A percentile compares a stretch with the other conserved stretches of the same genome.
Conservation (phyloP, 2,888 invertebrate species). For the Bombyx huttoni region DNA sequence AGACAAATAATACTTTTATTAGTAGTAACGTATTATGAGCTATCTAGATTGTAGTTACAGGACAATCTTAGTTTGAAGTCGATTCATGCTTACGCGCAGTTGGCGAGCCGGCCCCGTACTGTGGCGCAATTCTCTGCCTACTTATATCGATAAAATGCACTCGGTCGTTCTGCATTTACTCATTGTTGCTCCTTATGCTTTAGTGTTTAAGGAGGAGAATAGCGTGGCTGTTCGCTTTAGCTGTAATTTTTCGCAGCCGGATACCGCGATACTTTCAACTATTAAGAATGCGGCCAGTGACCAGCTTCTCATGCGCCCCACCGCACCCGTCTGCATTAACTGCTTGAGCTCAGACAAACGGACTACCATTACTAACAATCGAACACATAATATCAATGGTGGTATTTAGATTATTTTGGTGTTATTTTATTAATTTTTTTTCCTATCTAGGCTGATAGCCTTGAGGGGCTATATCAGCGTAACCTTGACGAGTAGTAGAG, state of each 20-base stretch:
- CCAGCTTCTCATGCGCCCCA: conserved; percentile 46
- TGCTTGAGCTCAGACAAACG: not conserved
- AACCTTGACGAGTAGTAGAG: too few species aligned
- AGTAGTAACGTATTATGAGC: conserved; percentile 6
- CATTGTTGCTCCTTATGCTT: conserved; percentile 11
- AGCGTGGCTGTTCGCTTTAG: conserved; percentile 21
- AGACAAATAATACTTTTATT: not conserved
- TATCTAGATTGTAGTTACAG: conserved; percentile 20
- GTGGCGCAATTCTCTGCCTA: conserved; percentile 17
- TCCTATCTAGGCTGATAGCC: too few species aligned
- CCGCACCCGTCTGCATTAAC: conserved; percentile 12
- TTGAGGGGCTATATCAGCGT: too few species aligned
- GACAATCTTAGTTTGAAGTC: conserved; percentile 13
- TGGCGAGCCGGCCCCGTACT: conserved; percentile 8
- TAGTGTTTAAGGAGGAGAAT: conserved; percentile 25
- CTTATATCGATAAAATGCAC: conserved; percentile 14
- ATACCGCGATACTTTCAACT: conserved; percentile 67
- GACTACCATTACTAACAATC: not conserved
- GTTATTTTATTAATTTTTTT: too few species aligned
- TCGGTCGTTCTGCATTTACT: conserved; percentile 4
- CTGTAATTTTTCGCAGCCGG: conserved; percentile 65
- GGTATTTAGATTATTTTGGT: too few species aligned
- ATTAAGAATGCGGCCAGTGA: conserved; percentile 65
- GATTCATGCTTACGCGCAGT: conserved; percentile 8
- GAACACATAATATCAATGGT: not conserved